Base-by-base conservation (phyloP, 2,888 invertebrate genomes). In the Gastrophysa polygoni region DNA sequence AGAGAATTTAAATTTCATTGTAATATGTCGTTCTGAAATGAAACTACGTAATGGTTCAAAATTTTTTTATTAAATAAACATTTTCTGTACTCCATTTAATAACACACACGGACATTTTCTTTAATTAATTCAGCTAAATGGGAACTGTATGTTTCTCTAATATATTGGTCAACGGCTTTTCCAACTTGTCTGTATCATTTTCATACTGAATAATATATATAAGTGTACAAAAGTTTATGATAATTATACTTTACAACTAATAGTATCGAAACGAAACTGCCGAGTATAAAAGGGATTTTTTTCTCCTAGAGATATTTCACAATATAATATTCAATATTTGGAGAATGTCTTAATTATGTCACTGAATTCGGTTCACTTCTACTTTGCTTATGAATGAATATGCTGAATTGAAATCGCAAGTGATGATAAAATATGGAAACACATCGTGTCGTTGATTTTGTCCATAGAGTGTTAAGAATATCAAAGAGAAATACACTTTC, bases 41-140 rank as follows among this genome's bases (percentile, higher is more conserved):
- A 67, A 67, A 68, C 64, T 57, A 65, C 69, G 44, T 58, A 32
- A 32, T 20, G 18, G 48, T 61, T 66, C 63, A 70, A 50, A 60
- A 68, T 71, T 71, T 80, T 83, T 84, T 84, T 84, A 84, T 83
- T 84, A 84, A 84, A 84, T 83, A 84, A 84, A 84, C 83, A 83
- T 84, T 82, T 82, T 82, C 81, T 80, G 78, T 83, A 79, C 77
- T 80, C 79, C 80, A 81, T 80, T 83, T 83, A 83, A 54, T 83
- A 84, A 84, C 84, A 84, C 84, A 84, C 84, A 84, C 83, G 83
- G 83, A 84, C 82, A 83, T 82, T 81, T 38, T 83, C 78, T 80
- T 66, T 75, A 71, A 72, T 72, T 72, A 72, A 70, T 70, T 75
- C 71, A 71, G 71, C 76, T 76, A 75, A 72, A 71, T 73, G 71